Evolutionary conservation across 2,888 invertebrate genomes (phyloP).

Genomic region (Aquatica leii): DNA sequence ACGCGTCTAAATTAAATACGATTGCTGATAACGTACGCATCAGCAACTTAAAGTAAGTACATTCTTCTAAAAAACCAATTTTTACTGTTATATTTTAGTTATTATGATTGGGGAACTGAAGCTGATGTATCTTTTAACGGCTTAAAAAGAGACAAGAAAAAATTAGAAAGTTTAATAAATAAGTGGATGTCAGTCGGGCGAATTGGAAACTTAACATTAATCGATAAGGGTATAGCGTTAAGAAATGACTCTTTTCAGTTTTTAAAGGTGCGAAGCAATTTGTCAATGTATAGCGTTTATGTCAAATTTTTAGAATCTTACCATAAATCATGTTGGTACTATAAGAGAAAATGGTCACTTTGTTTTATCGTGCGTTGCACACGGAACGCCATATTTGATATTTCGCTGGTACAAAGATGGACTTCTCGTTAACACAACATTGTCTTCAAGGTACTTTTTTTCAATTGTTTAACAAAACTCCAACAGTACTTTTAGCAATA

Average conservation of each 20-base stretch:
- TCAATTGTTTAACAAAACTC: neutral
- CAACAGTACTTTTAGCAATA: conserved; percentile 62
- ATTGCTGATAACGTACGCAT: conserved; percentile 16
- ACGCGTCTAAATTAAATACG: conserved; percentile 7
- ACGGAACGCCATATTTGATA: conserved; percentile 76
- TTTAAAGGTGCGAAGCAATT: conserved; percentile 66
- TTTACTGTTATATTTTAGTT: conserved; percentile 39
- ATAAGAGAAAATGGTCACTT: conserved; percentile 79
- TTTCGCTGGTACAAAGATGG: conserved; percentile 88
- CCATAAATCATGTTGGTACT: conserved; percentile 62
- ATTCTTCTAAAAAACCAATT: no score
- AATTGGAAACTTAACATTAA: conserved; percentile 68
- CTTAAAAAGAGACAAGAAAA: conserved; percentile 64
- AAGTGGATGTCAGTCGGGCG: conserved; percentile 69
- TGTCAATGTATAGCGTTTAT: neutral
- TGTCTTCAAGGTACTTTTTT: conserved; percentile 70
- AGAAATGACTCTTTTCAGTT: conserved; percentile 76
- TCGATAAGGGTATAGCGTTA: conserved; percentile 73
- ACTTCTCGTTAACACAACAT: conserved; percentile 75
- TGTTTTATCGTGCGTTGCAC: conserved; percentile 78
- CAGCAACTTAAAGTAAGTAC: conserved; percentile 17
- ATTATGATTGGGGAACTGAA: conserved; percentile 60
- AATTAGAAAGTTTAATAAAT: conserved; percentile 64
- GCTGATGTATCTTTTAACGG: conserved; percentile 65
- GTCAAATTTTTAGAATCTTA: conserved; percentile 61